Conservation (phyloP, 2,888 invertebrate species). For the Eupithecia vulgata region DNA sequence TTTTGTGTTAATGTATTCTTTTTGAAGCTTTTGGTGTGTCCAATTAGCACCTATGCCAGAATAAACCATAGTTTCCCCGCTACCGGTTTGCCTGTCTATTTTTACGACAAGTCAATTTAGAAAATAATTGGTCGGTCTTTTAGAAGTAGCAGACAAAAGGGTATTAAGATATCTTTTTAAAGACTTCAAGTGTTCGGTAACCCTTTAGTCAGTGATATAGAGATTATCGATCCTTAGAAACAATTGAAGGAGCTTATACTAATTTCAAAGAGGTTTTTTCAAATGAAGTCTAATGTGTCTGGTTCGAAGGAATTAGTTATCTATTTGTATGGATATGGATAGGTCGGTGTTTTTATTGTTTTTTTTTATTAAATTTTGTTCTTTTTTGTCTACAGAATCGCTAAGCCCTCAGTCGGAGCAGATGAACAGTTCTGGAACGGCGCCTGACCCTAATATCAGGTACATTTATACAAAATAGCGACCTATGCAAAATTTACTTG, state of each 20-base stretch:
- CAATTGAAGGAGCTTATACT: conserved; percentile 13
- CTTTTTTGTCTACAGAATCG: conserved; percentile 73
- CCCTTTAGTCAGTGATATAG: conserved; percentile 65
- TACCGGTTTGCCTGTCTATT: conserved; percentile 65
- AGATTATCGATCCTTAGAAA: conserved; percentile 63
- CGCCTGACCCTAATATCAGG: conserved; percentile 78
- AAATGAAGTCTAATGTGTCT: conserved; percentile 10
- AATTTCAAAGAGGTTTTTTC: conserved; percentile 18
- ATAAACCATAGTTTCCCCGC: conserved; percentile 40
- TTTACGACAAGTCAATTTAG: conserved; percentile 77
- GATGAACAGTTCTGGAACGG: conserved; percentile 71
- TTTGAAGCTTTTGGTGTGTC: conserved; percentile 69
- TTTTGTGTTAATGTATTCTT: conserved; percentile 81
- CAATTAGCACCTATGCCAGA: conserved; percentile 73
- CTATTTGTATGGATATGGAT: conserved; percentile 9
- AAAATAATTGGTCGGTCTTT: conserved; percentile 56
- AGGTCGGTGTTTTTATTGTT: conserved; percentile 4
- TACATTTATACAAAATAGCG: conserved; percentile 43
- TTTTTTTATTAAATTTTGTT: conserved; percentile 43
- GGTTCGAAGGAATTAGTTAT: conserved; percentile 22
- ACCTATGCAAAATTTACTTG: too few species aligned
- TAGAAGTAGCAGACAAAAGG: conserved; percentile 25
- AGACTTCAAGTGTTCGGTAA: conserved; percentile 52
- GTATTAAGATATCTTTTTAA: conserved; percentile 52
- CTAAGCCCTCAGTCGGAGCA: conserved; percentile 79